Evolutionary conservation across 2,888 invertebrate species (phyloP).

Genomic region (Drosophila subquinaria): DNA sequence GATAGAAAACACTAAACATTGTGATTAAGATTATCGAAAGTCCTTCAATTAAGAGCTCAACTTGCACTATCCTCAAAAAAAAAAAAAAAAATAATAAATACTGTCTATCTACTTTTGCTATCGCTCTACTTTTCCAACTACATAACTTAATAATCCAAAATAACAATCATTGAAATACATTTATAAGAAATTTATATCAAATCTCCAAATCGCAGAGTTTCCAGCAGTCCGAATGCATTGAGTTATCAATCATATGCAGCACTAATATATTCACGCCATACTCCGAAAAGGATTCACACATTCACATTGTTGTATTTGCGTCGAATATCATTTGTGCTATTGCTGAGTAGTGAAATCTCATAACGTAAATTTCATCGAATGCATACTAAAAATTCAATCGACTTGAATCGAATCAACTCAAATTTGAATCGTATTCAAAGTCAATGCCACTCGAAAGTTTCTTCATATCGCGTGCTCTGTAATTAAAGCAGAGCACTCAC

Average conservation of each 20-base stretch:
- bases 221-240: constrained; percentile 44
- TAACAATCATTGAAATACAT: constrained; percentile 16
- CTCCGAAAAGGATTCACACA: constrained; percentile 11
- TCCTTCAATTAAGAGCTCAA: constrained; percentile 63
- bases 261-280: constrained; percentile 60
- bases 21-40: constrained; percentile 10
- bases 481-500: constrained; percentile 45
- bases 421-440: constrained; percentile 47
- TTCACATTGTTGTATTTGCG: constrained; percentile 26
- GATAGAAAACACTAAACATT: constrained; percentile 12
- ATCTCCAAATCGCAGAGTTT: constrained; percentile 51
- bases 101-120: constrained; percentile 57
- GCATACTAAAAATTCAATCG: constrained; percentile 43
- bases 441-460: constrained; percentile 49
- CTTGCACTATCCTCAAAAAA: constrained; percentile 46
- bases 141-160: constrained; percentile 19
- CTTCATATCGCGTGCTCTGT: constrained; percentile 51
- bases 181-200: constrained; percentile 16
- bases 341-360: constrained; percentile 83
- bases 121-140: constrained; percentile 42
- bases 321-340: constrained; percentile 76
- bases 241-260: constrained; percentile 48
- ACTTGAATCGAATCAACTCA: constrained; percentile 35
- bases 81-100: background rate
- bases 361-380: constrained; percentile 84